These are phyloP conservation scores for Zelleria hepariella DNA, from an alignment of 2,888 invertebrate genomes.

Conservation along the genomic window DNA sequence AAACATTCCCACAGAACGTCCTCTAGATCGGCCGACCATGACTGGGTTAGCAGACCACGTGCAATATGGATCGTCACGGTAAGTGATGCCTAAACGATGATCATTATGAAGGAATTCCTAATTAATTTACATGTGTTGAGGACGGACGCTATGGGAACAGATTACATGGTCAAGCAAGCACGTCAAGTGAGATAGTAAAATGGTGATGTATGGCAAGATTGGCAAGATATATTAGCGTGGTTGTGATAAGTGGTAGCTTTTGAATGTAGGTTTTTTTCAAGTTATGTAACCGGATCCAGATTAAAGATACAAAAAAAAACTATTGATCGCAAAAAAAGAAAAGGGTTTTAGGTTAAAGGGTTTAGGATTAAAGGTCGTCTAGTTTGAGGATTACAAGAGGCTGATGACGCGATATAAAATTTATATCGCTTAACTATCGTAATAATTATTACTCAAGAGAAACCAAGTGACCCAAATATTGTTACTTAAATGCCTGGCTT, in stretches of 20 bases:
- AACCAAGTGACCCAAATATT: too few relatives aligned
- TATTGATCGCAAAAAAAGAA: neutral
- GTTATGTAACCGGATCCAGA: too few relatives aligned
- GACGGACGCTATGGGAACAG: slow-evolving; percentile 13
- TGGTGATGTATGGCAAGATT: too few relatives aligned
- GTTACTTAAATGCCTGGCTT: too few relatives aligned
- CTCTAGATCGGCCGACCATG: slow-evolving; percentile 35
- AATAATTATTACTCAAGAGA: too few relatives aligned
- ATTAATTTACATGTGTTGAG: slow-evolving; percentile 16
- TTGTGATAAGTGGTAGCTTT: too few relatives aligned
- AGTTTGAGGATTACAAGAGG: neutral
- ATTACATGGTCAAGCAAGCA: slow-evolving; percentile 24
- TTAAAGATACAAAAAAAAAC: neutral
- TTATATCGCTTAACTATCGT: too few relatives aligned
- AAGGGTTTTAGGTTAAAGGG: neutral
- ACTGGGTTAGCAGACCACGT: slow-evolving; percentile 27
- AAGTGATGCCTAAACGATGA: slow-evolving; percentile 38
- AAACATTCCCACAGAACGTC: slow-evolving; percentile 27
- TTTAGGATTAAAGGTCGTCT: too few relatives aligned
- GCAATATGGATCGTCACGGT: slow-evolving; percentile 50
- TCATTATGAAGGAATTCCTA: slow-evolving; percentile 20
- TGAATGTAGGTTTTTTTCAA: too few relatives aligned
- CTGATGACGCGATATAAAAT: neutral
- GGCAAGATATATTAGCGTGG: too few relatives aligned
- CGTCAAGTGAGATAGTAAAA: slow-evolving; percentile 14